A percentile compares a stretch with the other conserved stretches of the same genome.
Conservation (phyloP, 2,113 vertebrate species). For the Abramis brama region DNA sequence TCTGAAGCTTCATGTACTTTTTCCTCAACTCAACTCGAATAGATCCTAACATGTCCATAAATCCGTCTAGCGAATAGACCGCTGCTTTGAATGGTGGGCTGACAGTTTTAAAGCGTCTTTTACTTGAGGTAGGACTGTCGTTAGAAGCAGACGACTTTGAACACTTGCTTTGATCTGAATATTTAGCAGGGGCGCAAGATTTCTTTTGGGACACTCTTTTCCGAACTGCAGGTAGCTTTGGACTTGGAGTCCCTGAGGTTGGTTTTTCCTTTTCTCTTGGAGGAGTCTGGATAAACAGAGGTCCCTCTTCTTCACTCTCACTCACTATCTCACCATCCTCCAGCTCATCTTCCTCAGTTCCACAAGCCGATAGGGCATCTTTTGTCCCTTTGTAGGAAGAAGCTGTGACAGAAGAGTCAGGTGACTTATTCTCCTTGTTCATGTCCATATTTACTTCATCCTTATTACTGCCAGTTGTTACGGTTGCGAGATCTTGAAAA, state of each 20-base stretch:
- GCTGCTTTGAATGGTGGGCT: constrained; percentile 67
- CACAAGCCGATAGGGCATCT: constrained; percentile 38
- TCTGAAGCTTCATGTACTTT: constrained; percentile 96
- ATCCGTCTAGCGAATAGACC: constrained; percentile 79
- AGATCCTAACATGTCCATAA: constrained; percentile 86
- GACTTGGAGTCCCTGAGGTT: constrained; percentile 58
- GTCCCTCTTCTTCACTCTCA: constrained; percentile 76
- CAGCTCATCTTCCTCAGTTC: constrained; percentile 73
- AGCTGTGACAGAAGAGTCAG: constrained; percentile 70
- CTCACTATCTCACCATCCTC: constrained; percentile 95
- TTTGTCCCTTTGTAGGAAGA: constrained; percentile 56
- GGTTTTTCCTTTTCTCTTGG: constrained; percentile 60
- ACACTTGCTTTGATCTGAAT: constrained; percentile 29
- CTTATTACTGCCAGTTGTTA: constrained; percentile 44
- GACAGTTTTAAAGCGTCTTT: constrained; percentile 75
- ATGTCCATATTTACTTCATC: constrained; percentile 75
- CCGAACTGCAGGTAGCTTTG: constrained; percentile 44
- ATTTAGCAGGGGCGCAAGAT: constrained; percentile 39
- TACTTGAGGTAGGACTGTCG: constrained; percentile 63
- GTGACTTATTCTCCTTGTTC: constrained; percentile 94
- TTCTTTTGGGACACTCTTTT: constrained; percentile 56
- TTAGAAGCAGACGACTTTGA: constrained; percentile 25
- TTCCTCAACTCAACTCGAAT: constrained; percentile 86
- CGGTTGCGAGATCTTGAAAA: constrained; percentile 69
- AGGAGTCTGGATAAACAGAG: constrained; percentile 60